Conservation (phyloP, 2,113 vertebrate genomes). For the Syngnathoides biaculeatus region DNA sequence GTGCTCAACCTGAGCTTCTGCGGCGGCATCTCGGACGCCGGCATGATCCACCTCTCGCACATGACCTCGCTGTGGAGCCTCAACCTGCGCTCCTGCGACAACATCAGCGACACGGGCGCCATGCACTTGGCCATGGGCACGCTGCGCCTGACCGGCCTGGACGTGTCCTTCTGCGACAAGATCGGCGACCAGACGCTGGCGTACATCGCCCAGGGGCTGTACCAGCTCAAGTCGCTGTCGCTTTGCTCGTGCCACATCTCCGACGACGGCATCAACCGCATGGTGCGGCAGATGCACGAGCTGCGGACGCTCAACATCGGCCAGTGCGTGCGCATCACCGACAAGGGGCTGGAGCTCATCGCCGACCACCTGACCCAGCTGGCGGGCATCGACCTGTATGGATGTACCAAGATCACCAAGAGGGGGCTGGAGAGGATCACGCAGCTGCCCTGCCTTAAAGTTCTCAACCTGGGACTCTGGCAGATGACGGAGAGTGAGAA, state of each 20-base stretch:
- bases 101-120: constrained; percentile 97
- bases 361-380: constrained; percentile 96
- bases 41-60: constrained; percentile 96
- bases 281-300: constrained; percentile 98
- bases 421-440: constrained; percentile 97
- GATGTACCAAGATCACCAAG: constrained; percentile 98
- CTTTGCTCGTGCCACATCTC: constrained; percentile 98
- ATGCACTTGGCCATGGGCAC: constrained; percentile 98
- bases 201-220: constrained; percentile 94
- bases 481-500: constrained; percentile 96
- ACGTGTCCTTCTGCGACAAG: constrained; percentile 98
- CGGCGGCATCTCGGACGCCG: constrained; percentile 93
- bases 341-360: constrained; percentile 97
- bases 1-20: constrained; percentile 98
- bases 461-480: constrained; percentile 96
- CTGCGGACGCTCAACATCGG: constrained; percentile 97
- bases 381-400: constrained; percentile 94
- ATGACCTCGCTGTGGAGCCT: constrained; percentile 95
- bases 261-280: constrained; percentile 95
- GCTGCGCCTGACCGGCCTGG: constrained; percentile 87
- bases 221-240: constrained; percentile 92
- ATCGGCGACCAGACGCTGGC: constrained; percentile 98
- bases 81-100: constrained; percentile 95
- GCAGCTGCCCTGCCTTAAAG: constrained; percentile 99
- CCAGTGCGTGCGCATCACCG: constrained; percentile 96